A percentile compares a stretch with the other conserved stretches of the same genome.
Evolutionary conservation across 2,113 vertebrate genomes (phyloP).

Genomic region (Petroica traversi): DNA sequence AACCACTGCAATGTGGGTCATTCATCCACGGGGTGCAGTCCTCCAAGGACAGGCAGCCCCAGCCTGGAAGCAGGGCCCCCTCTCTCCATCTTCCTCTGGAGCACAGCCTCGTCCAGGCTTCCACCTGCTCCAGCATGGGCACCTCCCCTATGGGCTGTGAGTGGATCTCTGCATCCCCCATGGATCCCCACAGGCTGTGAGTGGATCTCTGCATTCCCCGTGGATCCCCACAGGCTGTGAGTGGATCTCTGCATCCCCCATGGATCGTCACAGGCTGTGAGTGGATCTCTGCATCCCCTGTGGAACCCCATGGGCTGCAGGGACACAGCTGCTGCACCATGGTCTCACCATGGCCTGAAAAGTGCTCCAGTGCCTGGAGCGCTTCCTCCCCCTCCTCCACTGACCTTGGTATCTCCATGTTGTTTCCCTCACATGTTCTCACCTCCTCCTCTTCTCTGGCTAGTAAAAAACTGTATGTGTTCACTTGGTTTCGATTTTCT

Average conservation of each 20-base stretch:
- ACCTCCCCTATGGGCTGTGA: neutral
- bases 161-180: neutral
- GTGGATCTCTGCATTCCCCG: neutral
- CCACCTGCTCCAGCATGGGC: neutral
- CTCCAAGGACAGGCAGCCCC: neutral
- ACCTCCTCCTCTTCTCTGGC: neutral
- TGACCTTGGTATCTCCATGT: neutral
- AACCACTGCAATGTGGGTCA: too few relatives aligned
- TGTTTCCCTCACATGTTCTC: neutral
- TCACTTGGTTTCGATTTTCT: neutral
- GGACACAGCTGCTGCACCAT: neutral
- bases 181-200: neutral
- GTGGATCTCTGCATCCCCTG: too few relatives aligned
- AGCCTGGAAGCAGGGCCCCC: neutral
- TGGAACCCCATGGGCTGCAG: neutral
- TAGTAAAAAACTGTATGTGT: too few relatives aligned
- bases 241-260: neutral
- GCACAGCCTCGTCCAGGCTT: too few relatives aligned
- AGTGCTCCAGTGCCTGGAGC: neutral
- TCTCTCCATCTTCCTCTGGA: too few relatives aligned
- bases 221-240: neutral
- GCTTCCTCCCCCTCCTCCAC: neutral
- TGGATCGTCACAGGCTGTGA: too few relatives aligned
- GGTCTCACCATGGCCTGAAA: neutral
- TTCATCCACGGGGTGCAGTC: rapidly evolving